Evolutionary conservation across 2,888 invertebrate genomes (phyloP), one percentile per base, ranked within the genome.

Genomic region (Drepana falcataria): DNA sequence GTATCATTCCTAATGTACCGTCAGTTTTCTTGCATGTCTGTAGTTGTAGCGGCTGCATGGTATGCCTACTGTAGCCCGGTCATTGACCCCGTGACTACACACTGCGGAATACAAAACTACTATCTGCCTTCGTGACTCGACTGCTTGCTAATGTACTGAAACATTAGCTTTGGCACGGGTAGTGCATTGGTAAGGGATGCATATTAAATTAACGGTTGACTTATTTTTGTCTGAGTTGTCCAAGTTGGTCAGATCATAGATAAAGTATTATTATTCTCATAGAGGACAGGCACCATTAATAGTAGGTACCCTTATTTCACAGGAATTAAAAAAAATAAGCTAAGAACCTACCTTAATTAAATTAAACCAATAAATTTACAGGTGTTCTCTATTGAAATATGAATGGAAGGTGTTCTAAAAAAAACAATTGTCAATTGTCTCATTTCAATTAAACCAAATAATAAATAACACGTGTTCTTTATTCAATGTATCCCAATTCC

Each of bases 61-160:
- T 65, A 67, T 68, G 66, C 64, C 60, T 66, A 57, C 75, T 71
- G 69, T 77, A 77, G 60, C 65, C 63, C 68, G 80, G 77, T 76
- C 81, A 69, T 78, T 75, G 81, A 80, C 82, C 75, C 66, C 61
- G 64, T 9, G 9, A 44, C 60, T 61, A 62, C 59, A 64, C 66
- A 69, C 68, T 63, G 65, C 68, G 67, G 71, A 73, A 52, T 54
- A 67, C 67, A 71, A 71, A 71, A 61, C 6, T 3, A 51, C 51
- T 68, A 69, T 68, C 69, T 69, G 63, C 61, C 56, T 54, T 57
- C 59, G 64, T 74, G 71, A 74, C 66, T 65, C 55, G 60, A 56
- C 67, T 35, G 37, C 64, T 60, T 54, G 44, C 58, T 70, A 73
- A 74, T 75, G 68, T 62, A 65, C 59, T 53, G 53, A 37, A 57